phyloP scores from a whole-genome alignment of 2,888 invertebrate genomes.

The Platycnemis pennipes region DNA sequence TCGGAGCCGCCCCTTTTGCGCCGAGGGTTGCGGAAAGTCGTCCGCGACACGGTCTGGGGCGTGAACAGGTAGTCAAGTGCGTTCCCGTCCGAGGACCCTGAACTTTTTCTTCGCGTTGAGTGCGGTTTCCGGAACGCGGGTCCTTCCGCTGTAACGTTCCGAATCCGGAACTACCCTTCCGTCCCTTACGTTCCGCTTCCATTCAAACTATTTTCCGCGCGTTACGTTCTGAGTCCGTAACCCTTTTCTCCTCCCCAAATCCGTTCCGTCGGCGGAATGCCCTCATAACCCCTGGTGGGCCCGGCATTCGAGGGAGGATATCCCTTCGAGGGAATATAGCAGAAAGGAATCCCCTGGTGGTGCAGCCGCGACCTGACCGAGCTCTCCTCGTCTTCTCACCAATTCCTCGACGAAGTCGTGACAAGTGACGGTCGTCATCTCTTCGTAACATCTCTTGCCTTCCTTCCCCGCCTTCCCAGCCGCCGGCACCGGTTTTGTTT shows the following conservation, averaged over 20 bases:
- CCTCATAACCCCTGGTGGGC: not conserved
- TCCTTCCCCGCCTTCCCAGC: not conserved
- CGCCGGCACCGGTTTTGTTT: not conserved
- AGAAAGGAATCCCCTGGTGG: not conserved
- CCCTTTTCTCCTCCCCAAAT: no score
- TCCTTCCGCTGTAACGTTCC: not conserved
- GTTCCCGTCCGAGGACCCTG: not conserved
- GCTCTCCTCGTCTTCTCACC: not conserved
- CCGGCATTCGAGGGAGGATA: not conserved
- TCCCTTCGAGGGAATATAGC: not conserved
- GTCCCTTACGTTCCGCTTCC: not conserved
- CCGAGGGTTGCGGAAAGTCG: not conserved
- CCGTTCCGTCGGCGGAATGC: not conserved
- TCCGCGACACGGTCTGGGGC: not conserved
- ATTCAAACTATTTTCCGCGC: not conserved
- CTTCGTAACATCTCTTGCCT: not conserved
- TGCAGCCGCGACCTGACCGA: not conserved
- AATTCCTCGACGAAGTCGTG: not conserved
- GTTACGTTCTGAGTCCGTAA: not conserved
- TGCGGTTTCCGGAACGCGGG: not conserved
- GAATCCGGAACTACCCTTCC: not conserved
- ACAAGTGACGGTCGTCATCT: not conserved
- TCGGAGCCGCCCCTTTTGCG: not conserved
- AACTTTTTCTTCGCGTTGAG: not conserved
- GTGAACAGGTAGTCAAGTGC: not conserved